A percentile compares a stretch with the other conserved stretches of the same genome.
Evolutionary conservation across 2,888 invertebrate species (phyloP).

Genomic region (Drosophila bunnanda): DNA sequence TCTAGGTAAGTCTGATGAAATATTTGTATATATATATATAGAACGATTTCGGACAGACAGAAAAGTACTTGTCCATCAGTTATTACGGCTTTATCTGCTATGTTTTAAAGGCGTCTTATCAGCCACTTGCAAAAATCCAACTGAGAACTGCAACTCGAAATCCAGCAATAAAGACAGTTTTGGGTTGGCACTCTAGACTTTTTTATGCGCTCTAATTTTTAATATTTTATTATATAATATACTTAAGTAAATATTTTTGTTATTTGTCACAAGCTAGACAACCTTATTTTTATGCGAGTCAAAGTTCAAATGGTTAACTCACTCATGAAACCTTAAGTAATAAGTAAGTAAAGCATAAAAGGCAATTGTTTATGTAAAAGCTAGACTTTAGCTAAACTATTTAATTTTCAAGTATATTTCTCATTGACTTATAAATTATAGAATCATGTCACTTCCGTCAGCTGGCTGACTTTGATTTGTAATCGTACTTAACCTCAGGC

Average conservation of each 20-base stretch:
- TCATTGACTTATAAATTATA: slow-evolving; percentile 1
- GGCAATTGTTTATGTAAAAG: too few species aligned
- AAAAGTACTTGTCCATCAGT: slow-evolving; percentile 21
- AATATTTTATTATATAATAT: background rate
- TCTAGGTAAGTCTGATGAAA: slow-evolving; percentile 4
- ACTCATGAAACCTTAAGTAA: background rate
- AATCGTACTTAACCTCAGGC: slow-evolving; percentile 6
- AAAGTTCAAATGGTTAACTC: background rate
- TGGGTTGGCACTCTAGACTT: background rate
- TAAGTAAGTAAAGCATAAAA: background rate
- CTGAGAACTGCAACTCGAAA: slow-evolving; percentile 23
- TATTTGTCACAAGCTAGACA: too few species aligned
- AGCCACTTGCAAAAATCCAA: slow-evolving; percentile 16
- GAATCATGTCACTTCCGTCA: background rate
- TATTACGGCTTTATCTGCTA: slow-evolving; percentile 52
- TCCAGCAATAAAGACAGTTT: background rate
- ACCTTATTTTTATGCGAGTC: background rate
- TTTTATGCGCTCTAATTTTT: slow-evolving; percentile 24
- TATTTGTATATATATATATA: background rate
- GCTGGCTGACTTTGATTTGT: slow-evolving; percentile 17
- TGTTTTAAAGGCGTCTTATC: slow-evolving; percentile 32
- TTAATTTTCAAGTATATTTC: background rate
- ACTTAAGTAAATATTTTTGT: background rate
- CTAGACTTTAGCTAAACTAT: background rate
- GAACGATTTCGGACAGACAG: background rate